These are phyloP conservation scores for Ceryle rudis DNA, from an alignment of 2,797 vertebrate genomes.

Conservation along the genomic window DNA sequence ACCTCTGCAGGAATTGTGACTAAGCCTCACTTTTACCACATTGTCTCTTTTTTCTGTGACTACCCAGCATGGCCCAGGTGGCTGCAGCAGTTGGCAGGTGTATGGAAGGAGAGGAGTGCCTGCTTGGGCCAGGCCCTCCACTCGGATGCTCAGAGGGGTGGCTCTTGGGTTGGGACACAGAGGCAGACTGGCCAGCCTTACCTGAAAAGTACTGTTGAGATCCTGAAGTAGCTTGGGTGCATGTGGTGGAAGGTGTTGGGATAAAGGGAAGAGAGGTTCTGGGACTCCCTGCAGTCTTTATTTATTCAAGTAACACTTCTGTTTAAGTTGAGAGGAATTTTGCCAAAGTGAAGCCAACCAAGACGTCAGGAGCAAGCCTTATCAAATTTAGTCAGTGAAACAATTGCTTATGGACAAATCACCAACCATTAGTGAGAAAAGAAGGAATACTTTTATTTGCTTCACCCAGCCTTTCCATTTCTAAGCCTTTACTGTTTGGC, in stretches of 20 bases:
- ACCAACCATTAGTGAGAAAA: background rate
- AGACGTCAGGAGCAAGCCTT: background rate
- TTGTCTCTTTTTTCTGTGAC: background rate
- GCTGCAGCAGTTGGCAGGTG: background rate
- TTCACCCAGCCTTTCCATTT: constrained; percentile 4
- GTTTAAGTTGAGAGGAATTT: background rate
- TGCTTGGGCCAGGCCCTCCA: background rate
- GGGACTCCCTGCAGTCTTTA: background rate
- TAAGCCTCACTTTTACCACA: background rate
- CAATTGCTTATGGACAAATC: constrained; percentile 1
- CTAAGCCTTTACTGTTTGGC: constrained; percentile 10
- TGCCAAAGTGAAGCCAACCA: background rate
- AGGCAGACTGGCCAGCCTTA: background rate
- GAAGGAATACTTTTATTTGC: background rate
- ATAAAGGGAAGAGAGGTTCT: background rate
- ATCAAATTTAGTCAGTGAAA: background rate
- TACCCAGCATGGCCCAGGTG: background rate
- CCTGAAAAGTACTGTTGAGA: background rate
- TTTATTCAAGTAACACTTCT: background rate
- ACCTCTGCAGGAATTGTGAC: background rate
- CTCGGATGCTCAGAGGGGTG: rapidly evolving
- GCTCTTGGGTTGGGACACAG: background rate
- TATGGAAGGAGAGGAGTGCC: background rate
- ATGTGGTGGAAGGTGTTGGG: background rate
- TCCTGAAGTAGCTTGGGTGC: background rate